Conservation (phyloP, 2,113 vertebrate genomes). For the Forbesichthys papilliferus region DNA sequence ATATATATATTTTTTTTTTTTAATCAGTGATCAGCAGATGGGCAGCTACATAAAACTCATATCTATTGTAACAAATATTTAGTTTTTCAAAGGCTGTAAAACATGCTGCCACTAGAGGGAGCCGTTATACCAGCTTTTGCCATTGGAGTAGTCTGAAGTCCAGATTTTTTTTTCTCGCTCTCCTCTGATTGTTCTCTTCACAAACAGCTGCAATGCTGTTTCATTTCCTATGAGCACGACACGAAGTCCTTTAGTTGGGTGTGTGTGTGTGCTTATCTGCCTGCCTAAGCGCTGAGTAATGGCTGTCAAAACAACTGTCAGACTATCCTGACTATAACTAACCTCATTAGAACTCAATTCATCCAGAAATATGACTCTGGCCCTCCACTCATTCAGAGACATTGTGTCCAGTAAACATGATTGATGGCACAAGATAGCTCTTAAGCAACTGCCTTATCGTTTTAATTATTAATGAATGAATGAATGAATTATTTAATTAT, state of each 20-base stretch:
- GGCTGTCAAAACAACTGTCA: conserved; percentile 56
- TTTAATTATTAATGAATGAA: too few species aligned
- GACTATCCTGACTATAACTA: background rate
- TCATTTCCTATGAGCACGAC: background rate
- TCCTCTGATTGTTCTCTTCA: too few species aligned
- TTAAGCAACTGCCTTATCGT: too few species aligned
- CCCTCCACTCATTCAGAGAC: conserved; percentile 38
- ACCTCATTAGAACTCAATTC: conserved; percentile 34
- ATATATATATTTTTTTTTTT: too few species aligned
- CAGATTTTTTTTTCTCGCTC: too few species aligned
- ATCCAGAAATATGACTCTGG: conserved; percentile 26
- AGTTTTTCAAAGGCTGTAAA: background rate
- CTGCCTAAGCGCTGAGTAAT: conserved; percentile 13
- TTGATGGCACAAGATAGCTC: background rate
- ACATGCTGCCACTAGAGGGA: background rate
- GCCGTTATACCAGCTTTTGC: too few species aligned
- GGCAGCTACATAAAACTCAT: too few species aligned
- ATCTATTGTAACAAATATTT: background rate
- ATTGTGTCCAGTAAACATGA: background rate
- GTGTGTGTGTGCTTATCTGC: background rate
- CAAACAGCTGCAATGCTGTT: too few species aligned
- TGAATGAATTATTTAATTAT: too few species aligned
- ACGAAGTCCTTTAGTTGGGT: background rate
- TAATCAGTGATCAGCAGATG: too few species aligned
- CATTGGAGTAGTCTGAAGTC: too few species aligned